These are phyloP conservation scores for Oncorhynchus nerka DNA, from an alignment of 2,113 vertebrate genomes.

Conservation along the genomic window DNA sequence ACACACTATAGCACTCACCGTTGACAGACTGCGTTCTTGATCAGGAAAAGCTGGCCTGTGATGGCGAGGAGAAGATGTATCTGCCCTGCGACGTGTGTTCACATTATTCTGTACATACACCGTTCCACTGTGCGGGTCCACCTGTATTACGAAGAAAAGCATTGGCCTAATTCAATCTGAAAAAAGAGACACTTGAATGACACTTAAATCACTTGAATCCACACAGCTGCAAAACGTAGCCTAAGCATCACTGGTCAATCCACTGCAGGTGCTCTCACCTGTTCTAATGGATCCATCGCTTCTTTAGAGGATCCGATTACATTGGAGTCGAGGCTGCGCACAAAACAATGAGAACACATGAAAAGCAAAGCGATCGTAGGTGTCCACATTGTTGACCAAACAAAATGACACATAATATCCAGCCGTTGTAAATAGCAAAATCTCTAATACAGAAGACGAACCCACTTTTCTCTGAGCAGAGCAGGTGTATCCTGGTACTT, in stretches of 20 bases:
- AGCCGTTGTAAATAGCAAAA: not conserved
- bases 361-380: conserved; percentile 41
- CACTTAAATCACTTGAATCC: not conserved
- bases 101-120: not conserved
- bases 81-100: not conserved
- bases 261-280: conserved; percentile 36
- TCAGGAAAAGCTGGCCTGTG: not conserved
- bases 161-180: not conserved
- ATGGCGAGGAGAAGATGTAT: not conserved
- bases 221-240: not conserved
- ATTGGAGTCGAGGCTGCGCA: conserved; percentile 63
- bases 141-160: not conserved
- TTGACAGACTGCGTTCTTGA: not conserved
- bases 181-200: not conserved
- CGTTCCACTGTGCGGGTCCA: not conserved
- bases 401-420: too few species aligned
- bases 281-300: conserved; percentile 7
- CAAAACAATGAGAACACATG: conserved; percentile 37
- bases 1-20: not conserved
- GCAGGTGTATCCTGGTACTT: not conserved
- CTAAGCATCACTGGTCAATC: not conserved
- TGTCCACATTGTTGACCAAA: conserved; percentile 42
- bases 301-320: conserved; percentile 70
- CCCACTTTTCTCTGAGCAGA: not conserved
- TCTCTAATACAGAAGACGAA: not conserved